These are phyloP conservation scores for Trissolcus basalis DNA, from an alignment of 1,140 invertebrate genomes.

Conservation along the genomic window DNA sequence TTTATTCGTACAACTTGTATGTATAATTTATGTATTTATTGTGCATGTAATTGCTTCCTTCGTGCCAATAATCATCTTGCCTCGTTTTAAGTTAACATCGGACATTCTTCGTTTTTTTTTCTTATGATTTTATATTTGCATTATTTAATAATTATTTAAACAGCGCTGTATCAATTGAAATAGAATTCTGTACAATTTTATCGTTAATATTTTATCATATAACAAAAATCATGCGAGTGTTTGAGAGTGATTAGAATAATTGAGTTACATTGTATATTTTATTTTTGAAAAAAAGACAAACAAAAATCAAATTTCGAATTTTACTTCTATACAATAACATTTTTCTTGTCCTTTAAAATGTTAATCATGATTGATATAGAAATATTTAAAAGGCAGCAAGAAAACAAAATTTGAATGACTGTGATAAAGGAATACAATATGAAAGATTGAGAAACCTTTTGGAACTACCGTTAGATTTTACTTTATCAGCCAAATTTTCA, in stretches of 20 bases:
- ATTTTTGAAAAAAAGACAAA: too few species aligned
- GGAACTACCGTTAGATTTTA: too few species aligned
- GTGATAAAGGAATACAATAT: constrained; percentile 27
- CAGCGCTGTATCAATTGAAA: not conserved
- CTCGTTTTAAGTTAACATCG: constrained; percentile 40
- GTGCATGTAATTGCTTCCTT: constrained; percentile 51
- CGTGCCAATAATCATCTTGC: constrained; percentile 61
- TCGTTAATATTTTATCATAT: too few species aligned
- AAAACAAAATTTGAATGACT: constrained; percentile 14
- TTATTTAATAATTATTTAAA: constrained; percentile 16
- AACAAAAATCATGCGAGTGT: not conserved
- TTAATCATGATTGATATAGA: not conserved
- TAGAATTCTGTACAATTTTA: too few species aligned
- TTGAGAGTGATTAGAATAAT: too few species aligned
- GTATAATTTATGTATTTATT: constrained; percentile 60
- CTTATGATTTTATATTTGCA: constrained; percentile 7
- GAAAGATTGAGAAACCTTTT: not conserved
- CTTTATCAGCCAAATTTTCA: too few species aligned
- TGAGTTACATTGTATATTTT: too few species aligned
- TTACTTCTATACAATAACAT: not conserved
- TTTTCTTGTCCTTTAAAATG: not conserved
- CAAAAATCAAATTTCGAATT: constrained; percentile 1
- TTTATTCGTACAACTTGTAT: constrained; percentile 20
- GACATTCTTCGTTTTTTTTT: constrained; percentile 15
- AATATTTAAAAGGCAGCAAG: too few species aligned